Evolutionary conservation across 2,113 vertebrate genomes (phyloP).

Genomic region (Serilophus lunatus): DNA sequence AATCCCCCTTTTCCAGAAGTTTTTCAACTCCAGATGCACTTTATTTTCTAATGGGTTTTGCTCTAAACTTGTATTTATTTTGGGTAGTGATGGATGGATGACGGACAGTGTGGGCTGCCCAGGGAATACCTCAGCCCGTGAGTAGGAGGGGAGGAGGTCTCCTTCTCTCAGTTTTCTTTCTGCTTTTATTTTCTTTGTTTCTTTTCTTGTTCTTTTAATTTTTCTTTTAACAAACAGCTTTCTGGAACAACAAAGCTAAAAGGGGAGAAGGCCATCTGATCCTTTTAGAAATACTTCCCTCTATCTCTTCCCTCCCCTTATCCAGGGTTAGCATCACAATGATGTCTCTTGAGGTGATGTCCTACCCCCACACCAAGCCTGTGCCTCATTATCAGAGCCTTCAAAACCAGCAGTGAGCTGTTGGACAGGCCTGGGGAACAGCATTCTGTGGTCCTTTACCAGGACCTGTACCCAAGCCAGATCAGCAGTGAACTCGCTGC

Average conservation of each 20-base stretch:
- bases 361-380: background rate
- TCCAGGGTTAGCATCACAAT: background rate
- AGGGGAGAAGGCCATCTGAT: background rate
- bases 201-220: background rate
- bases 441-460: background rate
- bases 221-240: background rate
- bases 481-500: background rate
- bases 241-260: constrained; percentile 2
- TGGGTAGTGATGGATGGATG: background rate
- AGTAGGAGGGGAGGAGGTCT: background rate
- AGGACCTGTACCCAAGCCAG: background rate
- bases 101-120: constrained; percentile 27
- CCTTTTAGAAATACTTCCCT: background rate
- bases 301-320: background rate
- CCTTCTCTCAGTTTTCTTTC: constrained; percentile 3
- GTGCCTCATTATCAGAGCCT: background rate
- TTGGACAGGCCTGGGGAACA: background rate
- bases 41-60: constrained; percentile 54
- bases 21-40: constrained; percentile 45
- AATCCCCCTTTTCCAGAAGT: background rate
- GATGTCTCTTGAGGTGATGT: background rate
- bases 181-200: background rate
- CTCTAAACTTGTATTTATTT: constrained; percentile 33
- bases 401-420: background rate
- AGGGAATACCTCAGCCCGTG: background rate